Evolutionary conservation across 1,140 invertebrate species (phyloP).

Genomic region (Bombus consobrinus): DNA sequence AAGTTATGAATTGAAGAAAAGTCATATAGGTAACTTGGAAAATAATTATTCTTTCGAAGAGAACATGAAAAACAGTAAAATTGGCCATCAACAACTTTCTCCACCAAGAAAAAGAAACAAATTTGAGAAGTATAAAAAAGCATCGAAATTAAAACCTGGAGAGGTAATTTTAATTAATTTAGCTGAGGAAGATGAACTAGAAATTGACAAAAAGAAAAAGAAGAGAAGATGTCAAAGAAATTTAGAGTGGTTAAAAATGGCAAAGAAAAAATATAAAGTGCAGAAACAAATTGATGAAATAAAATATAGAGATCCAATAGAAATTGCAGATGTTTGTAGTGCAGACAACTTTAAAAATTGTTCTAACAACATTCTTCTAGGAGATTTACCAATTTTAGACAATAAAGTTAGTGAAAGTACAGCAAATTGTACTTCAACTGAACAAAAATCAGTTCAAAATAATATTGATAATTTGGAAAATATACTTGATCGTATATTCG

Average conservation of each 20-base stretch:
- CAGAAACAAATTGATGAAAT: slow-evolving; percentile 52
- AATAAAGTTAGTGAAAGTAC: slow-evolving; percentile 59
- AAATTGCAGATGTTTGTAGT: slow-evolving; percentile 68
- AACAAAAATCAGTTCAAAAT: slow-evolving; percentile 32
- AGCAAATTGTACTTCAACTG: slow-evolving; percentile 27
- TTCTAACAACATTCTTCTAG: slow-evolving; percentile 5
- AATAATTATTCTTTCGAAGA: slow-evolving; percentile 4
- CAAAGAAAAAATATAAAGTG: slow-evolving; percentile 45
- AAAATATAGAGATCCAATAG: slow-evolving; percentile 54
- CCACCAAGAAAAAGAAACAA: slow-evolving; percentile 26
- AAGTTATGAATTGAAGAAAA: slow-evolving; percentile 31
- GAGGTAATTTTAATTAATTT: slow-evolving; percentile 74
- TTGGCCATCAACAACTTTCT: slow-evolving; percentile 16
- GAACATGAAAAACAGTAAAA: slow-evolving; percentile 11
- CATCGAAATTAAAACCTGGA: slow-evolving; percentile 55
- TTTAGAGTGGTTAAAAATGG: slow-evolving; percentile 62
- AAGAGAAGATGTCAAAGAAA: slow-evolving; percentile 54
- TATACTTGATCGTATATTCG: slow-evolving; percentile 7
- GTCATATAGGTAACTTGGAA: background rate
- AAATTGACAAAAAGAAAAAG: slow-evolving; percentile 49
- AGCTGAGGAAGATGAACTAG: slow-evolving; percentile 67
- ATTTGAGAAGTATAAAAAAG: slow-evolving; percentile 41
- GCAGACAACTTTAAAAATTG: slow-evolving; percentile 59
- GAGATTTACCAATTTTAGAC: slow-evolving; percentile 43
- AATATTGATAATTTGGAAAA: slow-evolving; percentile 37